Base-by-base conservation (phyloP, 2,888 invertebrate species). In the Agrilus biguttatus region DNA sequence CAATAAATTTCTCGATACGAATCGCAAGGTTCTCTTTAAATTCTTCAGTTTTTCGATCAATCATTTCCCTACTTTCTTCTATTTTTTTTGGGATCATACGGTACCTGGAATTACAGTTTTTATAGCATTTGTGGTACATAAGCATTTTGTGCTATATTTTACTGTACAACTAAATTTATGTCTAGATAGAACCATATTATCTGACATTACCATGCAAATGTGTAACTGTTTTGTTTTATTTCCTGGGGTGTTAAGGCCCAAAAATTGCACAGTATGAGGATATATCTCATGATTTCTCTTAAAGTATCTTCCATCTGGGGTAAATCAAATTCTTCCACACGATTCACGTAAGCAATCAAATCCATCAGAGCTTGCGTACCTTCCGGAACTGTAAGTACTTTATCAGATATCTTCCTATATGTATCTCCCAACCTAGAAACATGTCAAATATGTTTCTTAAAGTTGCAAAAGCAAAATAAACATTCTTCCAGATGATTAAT, bases 341-440 rank as follows among this genome's bases (percentile, higher is more conserved):
- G 78, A 46, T 77, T 74, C 37, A 83, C 81, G 64, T 83, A 93
- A 1, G 74, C 77, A 48, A 83, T 83, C 7, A 91, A 70, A 2
- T 78, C 78, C 83, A 93, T 89, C 39, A 96, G 65, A 49, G 89
- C 84, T 0, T 83, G 81, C 0, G 95, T 95, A 60, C 85, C 83
- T 8, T 73, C 72, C 0, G 96, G 95, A 1, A 82, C 74, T 0
- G 80, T 81, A 35, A 91, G 64, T 0, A 90, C 78, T 50, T 78
- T 83, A 49, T 81, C 83, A 1, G 86, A 77, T 47, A 92, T 90
- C 13, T 63, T 63, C 51, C 86, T 78, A 62, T 91, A 95, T 55
- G 90, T 88, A 41, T 85, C 84, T 46, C 80, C 85, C 43, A 93
- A 74, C 37, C 88, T 88, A 59, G 35, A 61, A 54, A 10, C 28